Percentiles rank a stretch among this genome's conserved stretches.
Evolutionary conservation across 2,888 invertebrate species (phyloP).

Genomic region (Venustoraphidia nigricollis): DNA sequence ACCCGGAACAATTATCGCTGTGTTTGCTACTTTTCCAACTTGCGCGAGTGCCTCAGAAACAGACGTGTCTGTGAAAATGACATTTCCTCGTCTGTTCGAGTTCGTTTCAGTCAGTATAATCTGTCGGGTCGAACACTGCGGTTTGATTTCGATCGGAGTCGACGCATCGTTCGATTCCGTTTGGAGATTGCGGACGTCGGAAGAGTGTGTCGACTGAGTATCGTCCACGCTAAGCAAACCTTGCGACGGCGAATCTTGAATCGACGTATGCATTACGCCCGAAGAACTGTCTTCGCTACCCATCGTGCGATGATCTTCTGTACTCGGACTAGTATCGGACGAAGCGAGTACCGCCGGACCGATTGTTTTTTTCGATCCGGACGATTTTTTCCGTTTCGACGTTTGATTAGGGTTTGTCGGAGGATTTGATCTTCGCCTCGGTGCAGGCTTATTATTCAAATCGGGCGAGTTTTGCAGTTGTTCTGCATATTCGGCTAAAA

Average conservation of each 20-base stretch:
- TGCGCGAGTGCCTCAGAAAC: conserved; percentile 47
- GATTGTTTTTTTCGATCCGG: conserved; percentile 35
- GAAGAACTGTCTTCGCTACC: conserved; percentile 66
- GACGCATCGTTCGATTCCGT: conserved; percentile 28
- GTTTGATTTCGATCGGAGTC: conserved; percentile 16
- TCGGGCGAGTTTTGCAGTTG: conserved; percentile 67
- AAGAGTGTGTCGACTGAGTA: conserved; percentile 2
- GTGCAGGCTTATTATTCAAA: conserved; percentile 65
- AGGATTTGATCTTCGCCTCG: conserved; percentile 56
- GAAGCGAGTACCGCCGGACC: conserved; percentile 21
- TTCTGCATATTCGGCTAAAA: conserved; percentile 64
- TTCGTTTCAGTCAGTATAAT: conserved; percentile 22
- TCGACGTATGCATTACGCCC: conserved; percentile 39
- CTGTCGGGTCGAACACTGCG: conserved; percentile 12
- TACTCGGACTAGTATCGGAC: conserved; percentile 41
- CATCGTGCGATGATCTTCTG: conserved; percentile 54
- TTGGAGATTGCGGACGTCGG: conserved; percentile 26
- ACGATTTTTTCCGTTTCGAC: conserved; percentile 52
- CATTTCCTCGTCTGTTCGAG: conserved; percentile 26
- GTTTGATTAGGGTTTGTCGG: conserved; percentile 55
- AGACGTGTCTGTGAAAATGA: conserved; percentile 39
- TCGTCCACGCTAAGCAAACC: conserved; percentile 30
- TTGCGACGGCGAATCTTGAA: conserved; percentile 40
- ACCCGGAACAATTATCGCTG: conserved; percentile 54
- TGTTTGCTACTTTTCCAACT: conserved; percentile 42